Conservation (phyloP, 2,113 vertebrate genomes). For the Chloropsis hardwickii region DNA sequence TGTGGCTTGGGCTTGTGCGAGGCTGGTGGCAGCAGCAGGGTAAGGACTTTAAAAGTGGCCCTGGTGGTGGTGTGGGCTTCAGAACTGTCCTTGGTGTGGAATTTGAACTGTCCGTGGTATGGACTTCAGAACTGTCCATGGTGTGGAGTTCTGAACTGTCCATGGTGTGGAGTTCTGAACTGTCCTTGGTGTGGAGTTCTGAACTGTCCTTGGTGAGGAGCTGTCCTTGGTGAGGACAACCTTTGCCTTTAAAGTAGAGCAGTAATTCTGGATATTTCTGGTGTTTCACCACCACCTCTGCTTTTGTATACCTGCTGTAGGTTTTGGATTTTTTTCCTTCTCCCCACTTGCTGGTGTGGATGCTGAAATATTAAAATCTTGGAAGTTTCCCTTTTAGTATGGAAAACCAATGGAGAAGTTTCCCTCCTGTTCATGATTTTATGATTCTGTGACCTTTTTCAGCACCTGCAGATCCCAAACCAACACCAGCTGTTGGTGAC, state of each 20-base stretch:
- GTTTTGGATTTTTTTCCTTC: background rate
- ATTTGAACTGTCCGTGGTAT: too few species aligned
- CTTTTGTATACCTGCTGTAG: accelerated
- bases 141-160: accelerated
- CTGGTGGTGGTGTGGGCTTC: accelerated
- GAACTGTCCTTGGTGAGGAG: accelerated
- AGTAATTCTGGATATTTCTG: background rate
- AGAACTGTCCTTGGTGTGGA: background rate
- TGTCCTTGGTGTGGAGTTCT: accelerated
- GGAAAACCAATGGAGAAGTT: background rate
- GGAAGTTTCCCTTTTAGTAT: background rate
- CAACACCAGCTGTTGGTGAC: background rate
- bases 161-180: accelerated
- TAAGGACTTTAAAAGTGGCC: background rate
- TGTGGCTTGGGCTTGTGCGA: background rate
- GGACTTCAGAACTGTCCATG: accelerated
- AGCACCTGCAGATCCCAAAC: background rate
- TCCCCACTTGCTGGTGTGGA: background rate
- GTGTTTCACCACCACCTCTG: background rate
- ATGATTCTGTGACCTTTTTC: background rate
- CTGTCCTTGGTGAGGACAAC: background rate
- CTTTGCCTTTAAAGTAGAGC: background rate
- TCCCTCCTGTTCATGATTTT: background rate
- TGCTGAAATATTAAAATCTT: background rate
- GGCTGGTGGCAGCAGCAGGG: background rate